phyloP scores from a whole-genome alignment of 2,888 invertebrate species.

The Cantharis flavilabris region DNA sequence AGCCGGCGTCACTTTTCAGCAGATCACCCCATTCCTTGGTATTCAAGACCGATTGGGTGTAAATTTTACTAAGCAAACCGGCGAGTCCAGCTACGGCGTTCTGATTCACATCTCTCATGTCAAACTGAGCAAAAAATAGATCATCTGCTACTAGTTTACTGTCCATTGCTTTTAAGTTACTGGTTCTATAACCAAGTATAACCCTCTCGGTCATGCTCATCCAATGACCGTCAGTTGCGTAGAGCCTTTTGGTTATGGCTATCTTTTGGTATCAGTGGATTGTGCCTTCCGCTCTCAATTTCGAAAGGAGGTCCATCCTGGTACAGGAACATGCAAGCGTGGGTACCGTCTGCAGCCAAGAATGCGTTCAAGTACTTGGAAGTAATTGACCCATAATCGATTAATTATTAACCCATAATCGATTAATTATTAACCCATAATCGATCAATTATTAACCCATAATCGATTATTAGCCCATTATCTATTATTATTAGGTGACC shows the following conservation, averaged over 20 bases:
- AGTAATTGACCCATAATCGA: no score
- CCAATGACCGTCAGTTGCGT: constrained; percentile 65
- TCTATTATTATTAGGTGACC: no score
- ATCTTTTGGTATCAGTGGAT: constrained; percentile 49
- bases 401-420: no score
- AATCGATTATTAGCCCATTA: no score
- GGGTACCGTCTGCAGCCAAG: constrained; percentile 61
- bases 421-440: no score
- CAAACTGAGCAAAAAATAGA: constrained; percentile 45
- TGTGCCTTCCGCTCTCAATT: constrained; percentile 67
- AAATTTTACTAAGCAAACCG: constrained; percentile 45
- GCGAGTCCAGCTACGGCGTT: constrained; percentile 46
- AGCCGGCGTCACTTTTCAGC: constrained; percentile 54
- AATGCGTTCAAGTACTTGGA: constrained; percentile 66
- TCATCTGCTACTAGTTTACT: constrained; percentile 68
- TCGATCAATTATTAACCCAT: no score
- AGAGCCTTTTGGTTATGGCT: constrained; percentile 60
- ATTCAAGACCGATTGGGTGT: constrained; percentile 56
- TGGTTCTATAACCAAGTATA: constrained; percentile 71
- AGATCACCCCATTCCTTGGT: constrained; percentile 63
- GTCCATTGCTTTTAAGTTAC: constrained; percentile 63
- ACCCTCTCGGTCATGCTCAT: constrained; percentile 65
- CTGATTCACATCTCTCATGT: constrained; percentile 41
- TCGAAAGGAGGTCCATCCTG: constrained; percentile 68
- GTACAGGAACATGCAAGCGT: constrained; percentile 69